Evolutionary conservation across 2,888 invertebrate species (phyloP).

Genomic region (Temnothorax unifasciatus): DNA sequence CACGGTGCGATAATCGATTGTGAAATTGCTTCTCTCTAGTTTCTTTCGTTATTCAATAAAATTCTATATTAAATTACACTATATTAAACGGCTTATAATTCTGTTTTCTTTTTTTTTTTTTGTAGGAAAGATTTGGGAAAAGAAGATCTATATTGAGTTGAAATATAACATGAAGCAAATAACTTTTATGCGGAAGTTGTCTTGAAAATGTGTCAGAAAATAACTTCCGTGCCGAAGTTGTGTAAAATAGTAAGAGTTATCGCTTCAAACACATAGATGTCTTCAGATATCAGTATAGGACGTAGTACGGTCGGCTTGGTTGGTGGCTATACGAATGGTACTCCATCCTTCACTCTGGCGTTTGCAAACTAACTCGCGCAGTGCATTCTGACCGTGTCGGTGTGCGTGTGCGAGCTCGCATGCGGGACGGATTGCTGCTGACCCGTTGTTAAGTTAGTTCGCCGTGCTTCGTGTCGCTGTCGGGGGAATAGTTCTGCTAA

Average conservation of each 20-base stretch:
- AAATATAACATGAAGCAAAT: not conserved
- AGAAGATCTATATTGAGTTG: not conserved
- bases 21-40: constrained; percentile 13
- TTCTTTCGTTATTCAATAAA: not conserved
- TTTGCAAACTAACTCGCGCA: constrained; percentile 81
- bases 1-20: constrained; percentile 8
- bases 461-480: constrained; percentile 78
- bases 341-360: constrained; percentile 77
- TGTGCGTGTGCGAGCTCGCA: constrained; percentile 59
- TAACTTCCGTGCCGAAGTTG: not conserved
- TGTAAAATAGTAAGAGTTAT: not conserved
- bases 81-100: not conserved
- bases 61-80: not conserved
- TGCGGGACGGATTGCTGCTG: constrained; percentile 82
- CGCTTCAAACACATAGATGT: not conserved
- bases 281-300: constrained; percentile 14
- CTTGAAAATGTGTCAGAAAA: constrained; percentile 11
- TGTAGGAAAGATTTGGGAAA: not conserved
- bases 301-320: constrained; percentile 10
- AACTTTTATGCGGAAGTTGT: not conserved
- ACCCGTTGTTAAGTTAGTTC: constrained; percentile 84
- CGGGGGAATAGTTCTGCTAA: constrained; percentile 82
- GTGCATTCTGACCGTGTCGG: constrained; percentile 37
- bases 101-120: too few species aligned
- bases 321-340: constrained; percentile 20